Percentiles rank a stretch among this genome's conserved stretches.
These are phyloP conservation scores for Hylia prasina DNA, from an alignment of 2,113 vertebrate species.

Conservation along the genomic window DNA sequence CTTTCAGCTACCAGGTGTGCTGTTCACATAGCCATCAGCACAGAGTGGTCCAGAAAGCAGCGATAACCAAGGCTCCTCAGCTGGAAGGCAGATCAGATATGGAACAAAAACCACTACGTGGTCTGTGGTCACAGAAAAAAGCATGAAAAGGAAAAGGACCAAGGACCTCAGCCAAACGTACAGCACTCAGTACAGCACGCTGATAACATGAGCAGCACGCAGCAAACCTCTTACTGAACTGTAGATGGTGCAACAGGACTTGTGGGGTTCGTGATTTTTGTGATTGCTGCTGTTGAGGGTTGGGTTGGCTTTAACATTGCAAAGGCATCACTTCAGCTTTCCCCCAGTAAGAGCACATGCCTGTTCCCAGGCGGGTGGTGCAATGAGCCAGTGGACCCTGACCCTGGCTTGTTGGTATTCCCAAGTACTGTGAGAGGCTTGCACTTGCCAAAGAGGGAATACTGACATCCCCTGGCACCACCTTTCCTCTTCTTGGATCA, in stretches of 20 bases:
- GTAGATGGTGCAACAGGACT: not conserved
- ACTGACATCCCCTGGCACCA: not conserved
- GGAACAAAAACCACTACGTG: not conserved
- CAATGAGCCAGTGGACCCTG: not conserved
- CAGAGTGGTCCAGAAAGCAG: fast-evolving
- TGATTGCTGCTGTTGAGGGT: not conserved
- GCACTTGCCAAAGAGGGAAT: not conserved
- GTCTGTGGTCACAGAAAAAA: not conserved
- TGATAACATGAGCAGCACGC: not conserved
- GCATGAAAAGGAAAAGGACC: not conserved
- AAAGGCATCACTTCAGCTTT: not conserved
- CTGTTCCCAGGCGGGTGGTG: not conserved
- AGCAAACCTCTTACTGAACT: not conserved
- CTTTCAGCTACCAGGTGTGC: not conserved
- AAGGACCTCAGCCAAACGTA: not conserved
- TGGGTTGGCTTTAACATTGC: not conserved
- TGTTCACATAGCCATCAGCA: not conserved
- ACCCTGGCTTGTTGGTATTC: not conserved
- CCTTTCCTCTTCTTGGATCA: not conserved
- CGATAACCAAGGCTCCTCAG: fast-evolving
- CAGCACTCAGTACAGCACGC: not conserved
- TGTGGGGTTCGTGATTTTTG: not conserved
- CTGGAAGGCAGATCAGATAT: not conserved
- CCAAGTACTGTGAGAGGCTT: not conserved
- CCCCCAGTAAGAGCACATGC: not conserved